Evolutionary conservation across 2,888 invertebrate species (phyloP).

Genomic region (Cheilosia pagana): DNA sequence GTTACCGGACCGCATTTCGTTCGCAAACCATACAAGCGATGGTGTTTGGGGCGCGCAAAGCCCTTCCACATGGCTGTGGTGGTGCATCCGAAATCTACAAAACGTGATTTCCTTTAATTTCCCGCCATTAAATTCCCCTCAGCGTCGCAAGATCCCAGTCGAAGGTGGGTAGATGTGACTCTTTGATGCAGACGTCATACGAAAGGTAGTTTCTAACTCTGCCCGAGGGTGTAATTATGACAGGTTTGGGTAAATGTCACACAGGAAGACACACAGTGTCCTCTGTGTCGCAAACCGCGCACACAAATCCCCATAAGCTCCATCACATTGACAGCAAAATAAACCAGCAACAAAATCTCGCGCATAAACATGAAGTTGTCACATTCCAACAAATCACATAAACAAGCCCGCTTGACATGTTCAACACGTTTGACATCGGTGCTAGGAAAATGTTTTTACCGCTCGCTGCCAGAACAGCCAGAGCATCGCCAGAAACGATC

Average conservation of each 20-base stretch:
- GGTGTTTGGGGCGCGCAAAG: slow-evolving; percentile 1
- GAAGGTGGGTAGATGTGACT: neutral
- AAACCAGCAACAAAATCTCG: neutral
- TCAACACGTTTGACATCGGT: slow-evolving; percentile 69
- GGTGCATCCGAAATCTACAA: slow-evolving; percentile 42
- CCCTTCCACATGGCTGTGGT: neutral
- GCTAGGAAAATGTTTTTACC: slow-evolving; percentile 54
- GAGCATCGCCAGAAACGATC: slow-evolving; percentile 62
- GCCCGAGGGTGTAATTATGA: neutral
- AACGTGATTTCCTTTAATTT: slow-evolving; percentile 68
- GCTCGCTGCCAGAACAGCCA: slow-evolving; percentile 52
- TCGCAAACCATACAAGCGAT: too few species aligned
- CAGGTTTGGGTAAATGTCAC: too few species aligned
- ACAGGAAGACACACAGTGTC: too few species aligned
- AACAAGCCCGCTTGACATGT: slow-evolving; percentile 70
- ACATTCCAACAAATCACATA: slow-evolving; percentile 71
- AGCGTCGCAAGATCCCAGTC: slow-evolving; percentile 26
- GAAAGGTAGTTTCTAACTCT: neutral
- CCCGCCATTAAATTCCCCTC: slow-evolving; percentile 42
- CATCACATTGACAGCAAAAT: neutral
- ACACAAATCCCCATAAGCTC: slow-evolving; percentile 11
- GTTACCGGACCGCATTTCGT: slow-evolving; percentile 18
- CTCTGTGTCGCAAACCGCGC: too few species aligned
- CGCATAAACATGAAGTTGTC: slow-evolving; percentile 67
- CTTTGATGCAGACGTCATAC: too few species aligned